Percentiles rank a stretch among this genome's conserved stretches.
phyloP scores from a whole-genome alignment of 2,888 invertebrate genomes.

The Choreutis nemorana region DNA sequence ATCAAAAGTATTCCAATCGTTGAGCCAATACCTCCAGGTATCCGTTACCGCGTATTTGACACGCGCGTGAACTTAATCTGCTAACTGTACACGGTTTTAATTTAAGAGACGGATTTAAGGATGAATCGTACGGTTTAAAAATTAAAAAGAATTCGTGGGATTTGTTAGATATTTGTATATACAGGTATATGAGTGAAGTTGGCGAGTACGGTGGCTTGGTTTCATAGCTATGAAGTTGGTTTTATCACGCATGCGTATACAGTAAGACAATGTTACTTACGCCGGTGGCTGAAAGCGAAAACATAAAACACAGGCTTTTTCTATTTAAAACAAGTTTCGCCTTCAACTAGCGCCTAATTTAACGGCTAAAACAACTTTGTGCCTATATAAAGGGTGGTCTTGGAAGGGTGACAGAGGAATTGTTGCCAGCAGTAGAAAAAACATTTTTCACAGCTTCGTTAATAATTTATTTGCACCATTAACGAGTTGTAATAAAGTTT shows the following conservation, averaged over 20 bases:
- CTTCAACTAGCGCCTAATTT: no score
- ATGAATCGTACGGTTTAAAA: constrained; percentile 19
- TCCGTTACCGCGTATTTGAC: constrained; percentile 2
- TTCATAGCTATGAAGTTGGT: constrained; percentile 39
- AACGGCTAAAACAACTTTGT: no score
- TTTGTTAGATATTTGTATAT: constrained; percentile 26
- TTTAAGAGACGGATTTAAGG: constrained; percentile 47
- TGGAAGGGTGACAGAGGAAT: constrained; percentile 36
- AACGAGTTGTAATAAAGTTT: constrained; percentile 26
- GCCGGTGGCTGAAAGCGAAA: no score
- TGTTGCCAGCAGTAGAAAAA: constrained; percentile 48
- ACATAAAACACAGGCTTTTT: no score
- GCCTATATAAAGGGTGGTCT: constrained; percentile 40
- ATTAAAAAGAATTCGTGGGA: not conserved
- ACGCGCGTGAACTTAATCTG: constrained; percentile 8
- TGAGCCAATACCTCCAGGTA: constrained; percentile 2
- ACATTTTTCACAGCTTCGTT: constrained; percentile 19
- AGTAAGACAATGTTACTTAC: no score
- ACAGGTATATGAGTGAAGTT: constrained; percentile 55
- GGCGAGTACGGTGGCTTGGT: constrained; percentile 45
- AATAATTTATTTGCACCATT: constrained; percentile 22
- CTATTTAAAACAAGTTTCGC: no score
- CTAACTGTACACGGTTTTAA: constrained; percentile 10
- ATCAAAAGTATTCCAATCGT: constrained; percentile 39
- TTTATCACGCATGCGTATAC: constrained; percentile 45